Base-by-base conservation (phyloP, 2,797 vertebrate species). In the Premnoplex brunnescens region DNA sequence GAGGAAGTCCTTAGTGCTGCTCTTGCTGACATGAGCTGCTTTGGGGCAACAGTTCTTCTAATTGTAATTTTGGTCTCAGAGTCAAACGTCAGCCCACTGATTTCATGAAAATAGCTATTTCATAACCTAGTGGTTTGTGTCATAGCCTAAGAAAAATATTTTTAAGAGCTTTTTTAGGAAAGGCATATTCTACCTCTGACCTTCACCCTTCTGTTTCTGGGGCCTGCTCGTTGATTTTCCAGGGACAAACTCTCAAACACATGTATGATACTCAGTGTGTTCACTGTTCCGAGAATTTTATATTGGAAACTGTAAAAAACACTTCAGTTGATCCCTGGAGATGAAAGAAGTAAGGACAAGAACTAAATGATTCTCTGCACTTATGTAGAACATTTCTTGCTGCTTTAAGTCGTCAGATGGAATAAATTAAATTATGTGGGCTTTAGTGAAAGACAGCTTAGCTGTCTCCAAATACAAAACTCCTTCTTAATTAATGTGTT, bases 401-500 rank as follows among this genome's bases (percentile, higher is more conserved):
- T 72, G 32, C 48, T 34, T 81, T 59, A 77, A 83, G 49, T 76
- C 3, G 3, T 89, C 64, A 67, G 62, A 74, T 80, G 51, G 64
- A 91, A 72, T 78, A 94, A 72, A 87, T 63, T 63, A 87, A 91
- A 81, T 88, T 36, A 77, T 41, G 36, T 1, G 3, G 30, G 21
- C 48, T 85, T 79, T 39, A 3, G 0, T n/a, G 54, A 80, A 60
- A 88, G 64, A 43, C 58, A 69, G 49, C n/a, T 89, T 89, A 54
- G 54, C 69, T 91, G 46, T 60, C 41, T 89, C 46, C 73, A 94
- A 34, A 62, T 74, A 30, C 39, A 88, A 48, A 77, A 46, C 26
- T 78, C 68, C n/a, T 88, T 39, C 64, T 79, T 79, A 91, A 46
- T 96, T 89, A 80, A 54, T 71, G 54, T 64, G 49, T 73, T 92